Evolutionary conservation across 2,113 vertebrate species (phyloP).

Genomic region (mouse (Mus musculus)): GRCm39 chr6:128753501-128754000

Average conservation of each 20-base stretch:
- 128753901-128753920: not conserved
- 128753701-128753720: not conserved
- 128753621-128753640: not conserved
- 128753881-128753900: not conserved
- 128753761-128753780: not conserved
- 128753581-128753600: not conserved
- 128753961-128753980: not conserved
- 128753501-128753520: not conserved
- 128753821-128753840: not conserved
- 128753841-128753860: not conserved
- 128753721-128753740: not conserved
- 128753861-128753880: too few species aligned
- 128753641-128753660: not conserved
- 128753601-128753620: not conserved
- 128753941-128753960: not conserved
- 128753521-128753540: not conserved
- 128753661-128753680: not conserved
- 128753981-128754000: not conserved
- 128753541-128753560: not conserved
- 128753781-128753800: not conserved
- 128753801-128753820: not conserved
- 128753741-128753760: not conserved
- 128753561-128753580: not conserved
- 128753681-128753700: not conserved
- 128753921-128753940: not conserved